These are phyloP conservation scores for Drosophila eohydei DNA, from an alignment of 2,888 invertebrate species.

Conservation along the genomic window DNA sequence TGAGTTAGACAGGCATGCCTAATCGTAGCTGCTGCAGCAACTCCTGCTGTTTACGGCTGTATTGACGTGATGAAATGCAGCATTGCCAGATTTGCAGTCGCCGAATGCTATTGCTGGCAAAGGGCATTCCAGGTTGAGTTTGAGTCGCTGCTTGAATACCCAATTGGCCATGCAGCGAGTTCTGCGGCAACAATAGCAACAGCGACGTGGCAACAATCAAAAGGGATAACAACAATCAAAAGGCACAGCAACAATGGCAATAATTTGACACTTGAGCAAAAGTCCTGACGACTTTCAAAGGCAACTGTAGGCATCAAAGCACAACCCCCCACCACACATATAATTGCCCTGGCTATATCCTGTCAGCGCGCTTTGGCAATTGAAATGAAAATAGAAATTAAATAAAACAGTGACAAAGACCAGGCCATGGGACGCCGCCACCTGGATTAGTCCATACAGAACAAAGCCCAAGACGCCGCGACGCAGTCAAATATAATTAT, in stretches of 20 bases:
- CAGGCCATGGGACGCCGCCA: slow-evolving; percentile 47
- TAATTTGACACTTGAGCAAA: slow-evolving; percentile 70
- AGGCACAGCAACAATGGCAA: slow-evolving; percentile 30
- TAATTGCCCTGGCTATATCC: slow-evolving; percentile 12
- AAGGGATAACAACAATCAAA: slow-evolving; percentile 19
- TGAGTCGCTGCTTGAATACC: slow-evolving; percentile 61
- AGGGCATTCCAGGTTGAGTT: slow-evolving; percentile 34
- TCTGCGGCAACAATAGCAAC: slow-evolving; percentile 26
- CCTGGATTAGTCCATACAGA: slow-evolving; percentile 69
- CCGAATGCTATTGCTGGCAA: slow-evolving; percentile 25
- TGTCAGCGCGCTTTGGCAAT: slow-evolving; percentile 43
- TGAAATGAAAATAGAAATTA: slow-evolving; percentile 70
- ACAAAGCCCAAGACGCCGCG: slow-evolving; percentile 34
- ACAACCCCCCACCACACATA: slow-evolving; percentile 12
- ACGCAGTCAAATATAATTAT: slow-evolving; percentile 80
- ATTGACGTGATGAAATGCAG: slow-evolving; percentile 54
- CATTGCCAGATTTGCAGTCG: slow-evolving; percentile 25
- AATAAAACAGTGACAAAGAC: slow-evolving; percentile 64
- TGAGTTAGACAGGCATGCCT: slow-evolving; percentile 9
- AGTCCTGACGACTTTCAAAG: slow-evolving; percentile 50
- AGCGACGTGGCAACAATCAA: slow-evolving; percentile 20
- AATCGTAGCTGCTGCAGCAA: slow-evolving; percentile 1
- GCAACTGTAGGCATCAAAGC: slow-evolving; percentile 60
- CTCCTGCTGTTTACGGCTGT: slow-evolving; percentile 7
- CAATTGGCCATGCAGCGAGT: slow-evolving; percentile 75